Base-by-base conservation (phyloP, 2,113 vertebrate species). In the Lontra canadensis region DNA sequence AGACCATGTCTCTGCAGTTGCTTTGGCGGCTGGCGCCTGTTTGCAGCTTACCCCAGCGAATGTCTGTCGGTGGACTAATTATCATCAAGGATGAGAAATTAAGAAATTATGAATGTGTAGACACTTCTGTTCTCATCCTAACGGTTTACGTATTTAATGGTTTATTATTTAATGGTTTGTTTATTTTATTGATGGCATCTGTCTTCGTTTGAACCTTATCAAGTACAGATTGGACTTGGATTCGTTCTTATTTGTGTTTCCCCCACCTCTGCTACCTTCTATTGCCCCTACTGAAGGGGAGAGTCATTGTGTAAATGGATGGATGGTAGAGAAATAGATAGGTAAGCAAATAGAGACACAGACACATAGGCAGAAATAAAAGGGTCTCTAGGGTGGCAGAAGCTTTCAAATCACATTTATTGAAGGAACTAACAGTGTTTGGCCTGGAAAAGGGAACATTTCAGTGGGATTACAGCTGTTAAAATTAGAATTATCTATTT, bases 31-130 rank as follows among this genome's bases (percentile, higher is more conserved):
- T 83, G 94, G 95, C 94, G 92, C 94, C 96, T 98, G 94, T 52
- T 94, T 73, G 21, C 88, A 79, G 90, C 80, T 92, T 95, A 36
- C 14, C 94, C 87, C 86, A 71, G 81, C 89, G 88, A 97, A 96
- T 95, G 97, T 94, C 95, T 97, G 95, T 95, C 97, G 94, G 13
- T 96, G 95, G 97, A 95, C 94, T 97, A 95, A 97, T 97, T 97
- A 97, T 92, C 96, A 97, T 96, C 96, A 97, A 97, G 94, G 90
- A 95, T 84, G 83, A 95, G 96, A 94, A 94, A 96, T 97, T 97
- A 97, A 89, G 97, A 96, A 95, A 98, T 97, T 96, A 97, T 67
- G 88, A 96, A 89, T 96, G 90, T 96, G 94, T 96, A 97, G 95
- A 96, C 76, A 95, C 94, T 97, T 97, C 93, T 97, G 93, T 96